These are phyloP conservation scores for Myotis brandtii DNA, from an alignment of 2,113 vertebrate species.

Conservation along the genomic window DNA sequence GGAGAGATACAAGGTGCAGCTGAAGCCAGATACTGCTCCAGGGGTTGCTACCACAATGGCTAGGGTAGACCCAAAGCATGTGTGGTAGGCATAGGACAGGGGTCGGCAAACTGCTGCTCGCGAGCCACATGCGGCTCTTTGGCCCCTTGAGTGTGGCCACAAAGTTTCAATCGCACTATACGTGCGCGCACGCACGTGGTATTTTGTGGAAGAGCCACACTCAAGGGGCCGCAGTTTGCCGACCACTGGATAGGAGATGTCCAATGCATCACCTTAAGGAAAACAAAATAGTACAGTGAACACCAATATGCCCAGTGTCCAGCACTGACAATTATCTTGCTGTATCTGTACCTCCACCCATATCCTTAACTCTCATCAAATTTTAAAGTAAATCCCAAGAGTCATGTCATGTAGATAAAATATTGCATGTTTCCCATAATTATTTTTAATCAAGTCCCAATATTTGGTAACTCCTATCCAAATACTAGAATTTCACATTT, in stretches of 20 bases:
- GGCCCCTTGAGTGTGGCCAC: no score
- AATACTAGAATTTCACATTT: slow-evolving; percentile 28
- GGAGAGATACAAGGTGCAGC: background rate
- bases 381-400: slow-evolving; percentile 8
- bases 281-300: background rate
- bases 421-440: background rate
- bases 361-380: background rate
- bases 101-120: no score
- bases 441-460: background rate
- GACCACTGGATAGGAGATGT: background rate
- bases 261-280: background rate
- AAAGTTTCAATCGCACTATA: no score
- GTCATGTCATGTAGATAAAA: background rate
- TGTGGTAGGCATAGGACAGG: background rate
- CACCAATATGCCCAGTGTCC: background rate
- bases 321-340: background rate
- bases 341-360: background rate
- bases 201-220: no score
- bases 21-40: background rate
- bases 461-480: background rate
- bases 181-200: no score
- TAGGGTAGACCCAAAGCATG: background rate
- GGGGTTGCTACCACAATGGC: background rate
- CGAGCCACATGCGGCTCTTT: no score
- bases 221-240: no score